phyloP scores from a whole-genome alignment of 1,140 invertebrate genomes.

The Drusus annulatus region DNA sequence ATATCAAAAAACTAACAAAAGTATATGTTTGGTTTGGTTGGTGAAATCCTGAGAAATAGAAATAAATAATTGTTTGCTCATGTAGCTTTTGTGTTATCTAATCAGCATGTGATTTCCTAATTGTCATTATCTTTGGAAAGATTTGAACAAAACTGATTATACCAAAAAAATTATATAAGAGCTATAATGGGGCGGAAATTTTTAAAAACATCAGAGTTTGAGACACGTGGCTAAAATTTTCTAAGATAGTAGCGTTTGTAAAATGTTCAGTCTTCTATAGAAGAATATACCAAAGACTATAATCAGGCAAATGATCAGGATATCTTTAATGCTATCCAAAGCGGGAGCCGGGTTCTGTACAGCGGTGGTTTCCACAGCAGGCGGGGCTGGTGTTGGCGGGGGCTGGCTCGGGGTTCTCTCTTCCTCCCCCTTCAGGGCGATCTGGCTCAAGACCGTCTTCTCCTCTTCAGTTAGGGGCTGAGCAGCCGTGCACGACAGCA shows the following conservation, averaged over 20 bases:
- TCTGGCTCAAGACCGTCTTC: conserved; percentile 39
- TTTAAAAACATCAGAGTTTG: not conserved
- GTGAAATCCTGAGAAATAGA: too few species aligned
- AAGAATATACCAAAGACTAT: conserved; percentile 52
- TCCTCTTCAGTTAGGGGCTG: conserved; percentile 62
- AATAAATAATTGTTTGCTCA: too few species aligned
- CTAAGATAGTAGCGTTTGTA: conserved; percentile 16
- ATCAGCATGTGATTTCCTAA: too few species aligned
- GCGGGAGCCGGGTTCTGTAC: not conserved
- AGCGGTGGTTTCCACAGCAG: not conserved
- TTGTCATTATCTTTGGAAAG: too few species aligned
- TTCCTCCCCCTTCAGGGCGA: conserved; percentile 38
- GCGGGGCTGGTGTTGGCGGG: not conserved
- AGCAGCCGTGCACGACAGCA: conserved; percentile 58
- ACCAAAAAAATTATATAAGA: too few species aligned
- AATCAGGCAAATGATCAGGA: conserved; percentile 49
- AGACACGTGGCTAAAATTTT: not conserved
- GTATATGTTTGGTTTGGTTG: too few species aligned
- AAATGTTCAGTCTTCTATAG: conserved; percentile 51
- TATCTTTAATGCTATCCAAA: conserved; percentile 50
- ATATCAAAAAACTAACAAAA: too few species aligned
- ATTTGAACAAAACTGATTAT: too few species aligned
- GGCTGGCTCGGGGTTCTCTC: conserved; percentile 21
- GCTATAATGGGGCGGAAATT: too few species aligned
- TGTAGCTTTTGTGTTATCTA: too few species aligned